These are phyloP conservation scores for Zaprionus tsacasi DNA, from an alignment of 1,140 invertebrate genomes.

Conservation along the genomic window DNA sequence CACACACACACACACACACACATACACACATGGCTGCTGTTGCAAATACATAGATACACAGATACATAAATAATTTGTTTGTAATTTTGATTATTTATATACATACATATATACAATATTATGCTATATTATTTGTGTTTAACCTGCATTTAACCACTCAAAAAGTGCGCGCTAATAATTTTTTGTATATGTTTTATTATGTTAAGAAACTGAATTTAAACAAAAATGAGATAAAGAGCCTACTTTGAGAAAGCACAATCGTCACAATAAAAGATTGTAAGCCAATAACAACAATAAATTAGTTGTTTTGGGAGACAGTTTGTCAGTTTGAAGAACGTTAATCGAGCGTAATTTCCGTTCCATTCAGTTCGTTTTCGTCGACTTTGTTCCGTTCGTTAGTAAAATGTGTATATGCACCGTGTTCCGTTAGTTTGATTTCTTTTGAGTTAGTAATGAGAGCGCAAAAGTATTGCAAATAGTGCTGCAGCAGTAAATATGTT, in stretches of 20 bases:
- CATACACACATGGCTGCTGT: slow-evolving; percentile 66
- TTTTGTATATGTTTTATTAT: slow-evolving; percentile 66
- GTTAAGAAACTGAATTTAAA: slow-evolving; percentile 56
- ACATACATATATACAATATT: slow-evolving; percentile 41
- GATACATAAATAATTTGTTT: slow-evolving; percentile 33
- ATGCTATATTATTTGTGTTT: slow-evolving; percentile 76
- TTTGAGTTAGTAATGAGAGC: slow-evolving; percentile 41
- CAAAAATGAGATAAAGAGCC: slow-evolving; percentile 20
- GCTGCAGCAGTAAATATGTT: slow-evolving; percentile 53
- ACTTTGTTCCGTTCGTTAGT: slow-evolving; percentile 32
- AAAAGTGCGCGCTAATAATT: slow-evolving; percentile 52
- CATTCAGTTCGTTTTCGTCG: slow-evolving; percentile 22
- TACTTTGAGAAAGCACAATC: slow-evolving; percentile 22
- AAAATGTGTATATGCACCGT: slow-evolving; percentile 32
- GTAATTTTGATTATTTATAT: slow-evolving; percentile 56
- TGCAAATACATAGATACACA: slow-evolving; percentile 42
- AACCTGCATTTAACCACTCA: slow-evolving; percentile 70
- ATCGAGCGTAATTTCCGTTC: background rate
- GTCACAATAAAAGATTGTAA: background rate
- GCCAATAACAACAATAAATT: slow-evolving; percentile 19
- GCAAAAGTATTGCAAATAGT: slow-evolving; percentile 66
- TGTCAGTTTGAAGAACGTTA: background rate
- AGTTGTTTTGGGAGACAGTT: background rate
- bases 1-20: slow-evolving; percentile 8
- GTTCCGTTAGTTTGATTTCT: slow-evolving; percentile 32